Evolutionary conservation across 2,888 invertebrate genomes (phyloP).

Genomic region (Calliopum simillimum): DNA sequence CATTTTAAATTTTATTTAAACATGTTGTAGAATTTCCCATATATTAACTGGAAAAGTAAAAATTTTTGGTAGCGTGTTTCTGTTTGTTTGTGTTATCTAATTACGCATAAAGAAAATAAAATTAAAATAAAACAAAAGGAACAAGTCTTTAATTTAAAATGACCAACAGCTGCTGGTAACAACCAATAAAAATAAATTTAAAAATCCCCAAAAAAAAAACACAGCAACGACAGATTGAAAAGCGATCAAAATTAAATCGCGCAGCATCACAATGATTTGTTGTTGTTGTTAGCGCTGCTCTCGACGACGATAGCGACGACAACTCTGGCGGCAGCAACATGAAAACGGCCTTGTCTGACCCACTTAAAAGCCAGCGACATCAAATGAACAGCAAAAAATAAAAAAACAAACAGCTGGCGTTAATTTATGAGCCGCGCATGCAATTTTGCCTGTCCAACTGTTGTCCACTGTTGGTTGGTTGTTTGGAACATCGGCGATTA

Average conservation of each 20-base stretch:
- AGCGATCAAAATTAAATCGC: background rate
- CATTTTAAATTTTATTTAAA: too few species aligned
- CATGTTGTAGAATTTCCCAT: too few species aligned
- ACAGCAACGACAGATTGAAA: too few species aligned
- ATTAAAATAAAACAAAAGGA: too few species aligned
- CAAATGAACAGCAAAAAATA: constrained; percentile 11
- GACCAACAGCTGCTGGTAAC: too few species aligned
- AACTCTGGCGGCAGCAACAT: constrained; percentile 37
- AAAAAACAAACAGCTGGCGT: background rate
- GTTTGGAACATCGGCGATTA: background rate
- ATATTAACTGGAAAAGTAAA: too few species aligned
- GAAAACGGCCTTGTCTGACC: constrained; percentile 64
- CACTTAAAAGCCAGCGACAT: constrained; percentile 58
- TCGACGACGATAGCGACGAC: background rate
- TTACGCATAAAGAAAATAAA: too few species aligned
- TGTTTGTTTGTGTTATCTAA: too few species aligned
- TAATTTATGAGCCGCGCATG: background rate
- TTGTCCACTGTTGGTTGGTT: background rate
- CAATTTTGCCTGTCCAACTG: background rate
- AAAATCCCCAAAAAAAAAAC: too few species aligned
- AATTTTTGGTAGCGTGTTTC: too few species aligned
- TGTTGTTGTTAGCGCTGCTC: background rate
- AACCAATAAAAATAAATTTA: too few species aligned
- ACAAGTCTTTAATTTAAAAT: too few species aligned
- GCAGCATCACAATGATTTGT: background rate